Conservation (phyloP, 2,888 invertebrate species). For the Bembecia ichneumoniformis region DNA sequence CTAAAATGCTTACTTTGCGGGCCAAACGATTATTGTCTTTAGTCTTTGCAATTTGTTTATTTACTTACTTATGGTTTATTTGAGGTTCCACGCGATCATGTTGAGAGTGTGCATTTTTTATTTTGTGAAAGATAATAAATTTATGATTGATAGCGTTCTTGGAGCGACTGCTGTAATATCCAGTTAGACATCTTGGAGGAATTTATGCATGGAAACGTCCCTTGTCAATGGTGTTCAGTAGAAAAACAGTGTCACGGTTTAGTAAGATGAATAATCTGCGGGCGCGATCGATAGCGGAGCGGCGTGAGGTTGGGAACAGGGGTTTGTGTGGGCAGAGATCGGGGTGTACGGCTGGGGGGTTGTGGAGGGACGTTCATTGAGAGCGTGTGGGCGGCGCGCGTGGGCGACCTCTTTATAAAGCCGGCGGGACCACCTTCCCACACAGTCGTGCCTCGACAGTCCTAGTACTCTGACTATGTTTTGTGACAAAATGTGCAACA, state of each 20-base stretch:
- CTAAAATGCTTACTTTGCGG: too few species aligned
- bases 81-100: too few species aligned
- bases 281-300: slow-evolving; percentile 60
- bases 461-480: slow-evolving; percentile 29
- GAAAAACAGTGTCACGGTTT: slow-evolving; percentile 34
- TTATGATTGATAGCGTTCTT: too few species aligned
- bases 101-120: too few species aligned
- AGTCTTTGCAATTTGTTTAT: too few species aligned
- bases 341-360: slow-evolving; percentile 14
- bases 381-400: slow-evolving; percentile 77
- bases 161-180: too few species aligned
- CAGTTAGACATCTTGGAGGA: not conserved
- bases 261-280: slow-evolving; percentile 65
- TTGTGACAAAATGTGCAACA: slow-evolving; percentile 46
- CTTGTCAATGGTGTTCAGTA: not conserved
- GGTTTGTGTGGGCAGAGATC: slow-evolving; percentile 20
- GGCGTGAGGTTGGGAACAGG: slow-evolving; percentile 25
- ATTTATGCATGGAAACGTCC: not conserved
- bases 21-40: too few species aligned
- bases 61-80: too few species aligned
- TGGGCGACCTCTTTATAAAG: slow-evolving; percentile 66
- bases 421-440: slow-evolving; percentile 41
- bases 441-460: slow-evolving; percentile 52
- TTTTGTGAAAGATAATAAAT: too few species aligned
- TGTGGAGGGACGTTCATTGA: slow-evolving; percentile 71